Conservation (phyloP, 2,113 vertebrate genomes). For the Pygoscelis adeliae region DNA sequence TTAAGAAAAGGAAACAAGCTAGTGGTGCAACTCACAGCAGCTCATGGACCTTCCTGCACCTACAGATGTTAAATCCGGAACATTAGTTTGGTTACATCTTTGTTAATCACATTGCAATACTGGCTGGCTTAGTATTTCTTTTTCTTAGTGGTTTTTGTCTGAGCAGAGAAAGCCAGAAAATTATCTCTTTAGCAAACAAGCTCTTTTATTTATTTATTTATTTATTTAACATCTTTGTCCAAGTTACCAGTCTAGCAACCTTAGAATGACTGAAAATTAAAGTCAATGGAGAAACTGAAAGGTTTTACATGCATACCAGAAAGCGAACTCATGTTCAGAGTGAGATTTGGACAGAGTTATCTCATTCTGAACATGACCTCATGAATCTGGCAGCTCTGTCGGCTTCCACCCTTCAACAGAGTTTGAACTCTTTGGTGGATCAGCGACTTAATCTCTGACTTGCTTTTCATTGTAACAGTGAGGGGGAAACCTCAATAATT, state of each 20-base stretch:
- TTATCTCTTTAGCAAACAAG: not conserved
- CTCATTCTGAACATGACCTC: constrained; percentile 9
- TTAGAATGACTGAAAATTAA: not conserved
- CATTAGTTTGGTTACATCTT: not conserved
- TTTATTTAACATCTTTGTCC: not conserved
- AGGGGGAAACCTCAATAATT: not conserved
- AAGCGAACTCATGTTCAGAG: not conserved
- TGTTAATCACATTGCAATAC: not conserved
- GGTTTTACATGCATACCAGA: not conserved
- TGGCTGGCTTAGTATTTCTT: not conserved
- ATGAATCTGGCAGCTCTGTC: not conserved
- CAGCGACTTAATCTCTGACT: not conserved
- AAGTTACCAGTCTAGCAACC: not conserved
- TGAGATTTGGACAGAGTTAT: constrained; percentile 26
- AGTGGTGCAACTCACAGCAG: not conserved
- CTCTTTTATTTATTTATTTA: not conserved
- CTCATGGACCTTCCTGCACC: not conserved
- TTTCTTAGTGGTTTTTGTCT: not conserved
- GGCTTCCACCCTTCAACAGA: not conserved
- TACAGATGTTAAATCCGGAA: not conserved
- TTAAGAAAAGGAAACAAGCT: not conserved
- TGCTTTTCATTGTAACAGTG: not conserved
- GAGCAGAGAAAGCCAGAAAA: not conserved
- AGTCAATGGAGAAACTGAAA: constrained; percentile 12
- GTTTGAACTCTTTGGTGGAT: not conserved